Evolutionary conservation across 1,140 invertebrate species (phyloP), one percentile per base, ranked within the genome.

Genomic region (Papilio machaon): DNA sequence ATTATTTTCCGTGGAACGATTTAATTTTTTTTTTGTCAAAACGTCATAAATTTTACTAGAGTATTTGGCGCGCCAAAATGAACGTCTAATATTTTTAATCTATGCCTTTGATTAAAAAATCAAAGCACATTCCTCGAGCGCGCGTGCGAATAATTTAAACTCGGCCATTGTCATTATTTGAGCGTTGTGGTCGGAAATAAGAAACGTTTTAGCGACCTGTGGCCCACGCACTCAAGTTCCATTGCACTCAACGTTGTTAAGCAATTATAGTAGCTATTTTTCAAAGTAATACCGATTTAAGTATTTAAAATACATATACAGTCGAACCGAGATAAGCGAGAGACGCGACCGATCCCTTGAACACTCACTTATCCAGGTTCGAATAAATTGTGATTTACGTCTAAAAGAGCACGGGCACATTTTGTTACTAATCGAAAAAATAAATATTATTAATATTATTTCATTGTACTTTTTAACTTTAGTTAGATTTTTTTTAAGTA

Each of bases 31-130:
- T 74, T 43, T 74, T 74, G 38, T 47, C 74, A 30, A 43, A 30
- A 75, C 19, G 19, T 52, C 47, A 76, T 76, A 76, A 76, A 76
- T 76, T 47, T 49, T 2, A 54, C 19, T 76, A 23, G 11, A 19
- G 47, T 47, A 52, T 75, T 52, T n/a, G 11, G 73, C 30, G 30
- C 74, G 47, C 74, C 47, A 76, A 52, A 76, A 76, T 76, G 47
- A 30, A 52, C 74, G 74, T 52, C 47, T 76, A 76, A 76, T 76
- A 76, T 76, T 76, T 76, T 76, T 76, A 76, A 76, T 76, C 74
- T 76, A 52, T 76, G 74, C 74, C 19, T 76, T 76, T 76, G 74
- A 76, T 76, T 76, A 76, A 76, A 76, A 52, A 76, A 76, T 76
- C 74, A 76, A 76, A 76, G 74, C 74, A 76, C 74, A 76, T 76